A percentile compares a stretch with the other conserved stretches of the same genome.
phyloP scores from a whole-genome alignment of 2,888 invertebrate species.

The Phaonia tiefii region DNA sequence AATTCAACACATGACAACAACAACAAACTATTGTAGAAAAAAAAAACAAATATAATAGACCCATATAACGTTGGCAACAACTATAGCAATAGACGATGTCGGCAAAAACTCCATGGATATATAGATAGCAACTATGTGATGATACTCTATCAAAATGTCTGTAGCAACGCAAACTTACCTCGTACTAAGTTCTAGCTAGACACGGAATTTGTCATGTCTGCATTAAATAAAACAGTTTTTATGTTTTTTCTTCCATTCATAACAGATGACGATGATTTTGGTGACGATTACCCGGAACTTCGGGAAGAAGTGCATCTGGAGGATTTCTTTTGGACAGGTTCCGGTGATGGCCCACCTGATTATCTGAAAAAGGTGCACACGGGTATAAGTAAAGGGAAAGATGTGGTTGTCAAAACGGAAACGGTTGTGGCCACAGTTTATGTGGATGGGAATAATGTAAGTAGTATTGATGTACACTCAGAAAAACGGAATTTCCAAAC shows the following conservation, averaged over 20 bases:
- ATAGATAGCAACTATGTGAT: not conserved
- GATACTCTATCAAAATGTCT: conserved; percentile 66
- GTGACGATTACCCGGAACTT: conserved; percentile 76
- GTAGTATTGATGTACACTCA: conserved; percentile 55
- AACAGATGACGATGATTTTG: conserved; percentile 72
- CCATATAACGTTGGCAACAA: conserved; percentile 71
- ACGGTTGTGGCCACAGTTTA: conserved; percentile 88
- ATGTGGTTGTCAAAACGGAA: conserved; percentile 84
- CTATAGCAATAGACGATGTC: conserved; percentile 74
- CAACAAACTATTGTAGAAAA: conserved; percentile 19
- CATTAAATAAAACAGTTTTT: not conserved
- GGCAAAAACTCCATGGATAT: conserved; percentile 52
- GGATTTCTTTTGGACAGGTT: conserved; percentile 95
- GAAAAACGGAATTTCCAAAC: not conserved
- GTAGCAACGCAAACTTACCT: conserved; percentile 70
- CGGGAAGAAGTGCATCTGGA: conserved; percentile 83
- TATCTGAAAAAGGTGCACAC: conserved; percentile 80
- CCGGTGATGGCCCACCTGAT: conserved; percentile 88
- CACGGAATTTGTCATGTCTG: conserved; percentile 19
- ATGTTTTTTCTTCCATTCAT: not conserved
- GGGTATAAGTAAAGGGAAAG: conserved; percentile 81
- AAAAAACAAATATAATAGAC: conserved; percentile 14
- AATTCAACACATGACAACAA: conserved; percentile 1
- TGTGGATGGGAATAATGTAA: conserved; percentile 81
- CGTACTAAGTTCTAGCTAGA: not conserved